phyloP scores from a whole-genome alignment of 2,888 invertebrate genomes.

The Phasia obesa region DNA sequence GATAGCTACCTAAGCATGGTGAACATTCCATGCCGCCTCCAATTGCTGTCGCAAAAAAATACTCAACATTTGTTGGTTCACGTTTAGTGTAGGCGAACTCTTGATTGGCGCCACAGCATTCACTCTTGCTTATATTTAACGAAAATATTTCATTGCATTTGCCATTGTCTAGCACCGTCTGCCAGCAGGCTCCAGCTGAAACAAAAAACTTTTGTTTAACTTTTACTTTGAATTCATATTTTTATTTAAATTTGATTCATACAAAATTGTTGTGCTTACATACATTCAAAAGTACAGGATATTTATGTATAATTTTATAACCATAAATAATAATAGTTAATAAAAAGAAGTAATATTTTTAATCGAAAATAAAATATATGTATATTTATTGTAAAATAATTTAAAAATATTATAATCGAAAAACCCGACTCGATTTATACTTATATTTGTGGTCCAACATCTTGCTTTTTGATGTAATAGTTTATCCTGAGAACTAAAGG shows the following conservation, averaged over 20 bases:
- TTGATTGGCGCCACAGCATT: conserved; percentile 87
- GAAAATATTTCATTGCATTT: conserved; percentile 91
- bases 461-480: too few species aligned
- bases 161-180: conserved; percentile 90
- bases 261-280: too few species aligned
- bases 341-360: too few species aligned
- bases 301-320: too few species aligned
- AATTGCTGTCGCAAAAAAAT: conserved; percentile 81
- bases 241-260: conserved; percentile 3
- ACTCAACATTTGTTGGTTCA: conserved; percentile 81
- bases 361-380: too few species aligned
- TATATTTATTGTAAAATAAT: too few species aligned
- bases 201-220: conserved; percentile 35
- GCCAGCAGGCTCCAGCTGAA: conserved; percentile 93
- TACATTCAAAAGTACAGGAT: too few species aligned
- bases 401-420: too few species aligned
- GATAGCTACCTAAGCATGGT: conserved; percentile 80
- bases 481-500: too few species aligned
- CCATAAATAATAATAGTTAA: too few species aligned
- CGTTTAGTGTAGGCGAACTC: conserved; percentile 81
- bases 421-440: too few species aligned
- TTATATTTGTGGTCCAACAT: too few species aligned
- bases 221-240: conserved; percentile 17
- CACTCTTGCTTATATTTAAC: conserved; percentile 88
- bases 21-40: conserved; percentile 81